phyloP scores from a whole-genome alignment of 2,113 vertebrate genomes.

The Oncorhynchus keta region DNA sequence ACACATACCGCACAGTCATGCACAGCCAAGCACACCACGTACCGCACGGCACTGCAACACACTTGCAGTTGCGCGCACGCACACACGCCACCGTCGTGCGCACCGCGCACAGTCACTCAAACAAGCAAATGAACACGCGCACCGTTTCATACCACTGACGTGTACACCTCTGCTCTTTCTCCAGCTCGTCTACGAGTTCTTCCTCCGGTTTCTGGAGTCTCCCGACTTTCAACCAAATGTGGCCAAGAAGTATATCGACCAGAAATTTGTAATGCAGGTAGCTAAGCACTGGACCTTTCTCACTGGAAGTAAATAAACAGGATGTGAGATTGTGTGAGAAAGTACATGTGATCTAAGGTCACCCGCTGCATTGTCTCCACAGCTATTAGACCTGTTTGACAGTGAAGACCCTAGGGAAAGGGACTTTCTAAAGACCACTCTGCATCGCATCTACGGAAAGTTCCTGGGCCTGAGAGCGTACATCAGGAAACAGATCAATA shows the following conservation, averaged over 20 bases:
- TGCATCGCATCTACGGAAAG: conserved; percentile 98
- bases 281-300: conserved; percentile 40
- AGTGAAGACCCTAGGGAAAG: conserved; percentile 98
- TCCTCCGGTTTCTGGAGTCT: conserved; percentile 97
- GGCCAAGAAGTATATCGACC: conserved; percentile 99
- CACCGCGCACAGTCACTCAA: too few species aligned
- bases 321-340: too few species aligned
- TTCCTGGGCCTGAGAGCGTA: conserved; percentile 97
- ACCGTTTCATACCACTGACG: too few species aligned
- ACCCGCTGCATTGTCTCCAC: conserved; percentile 22
- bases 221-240: conserved; percentile 98
- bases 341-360: background rate
- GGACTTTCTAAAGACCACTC: conserved; percentile 98
- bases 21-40: too few species aligned
- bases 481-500: conserved; percentile 99
- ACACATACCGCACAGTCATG: too few species aligned
- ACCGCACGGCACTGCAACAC: too few species aligned
- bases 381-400: conserved; percentile 98
- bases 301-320: too few species aligned
- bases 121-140: too few species aligned
- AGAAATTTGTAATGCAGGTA: conserved; percentile 99
- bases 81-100: too few species aligned
- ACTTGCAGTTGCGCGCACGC: too few species aligned
- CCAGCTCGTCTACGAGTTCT: conserved; percentile 99
- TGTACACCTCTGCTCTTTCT: conserved; percentile 34